Base-by-base conservation (phyloP, 23 tunicate genomes). In the Clavelina lepadiformis region DNA sequence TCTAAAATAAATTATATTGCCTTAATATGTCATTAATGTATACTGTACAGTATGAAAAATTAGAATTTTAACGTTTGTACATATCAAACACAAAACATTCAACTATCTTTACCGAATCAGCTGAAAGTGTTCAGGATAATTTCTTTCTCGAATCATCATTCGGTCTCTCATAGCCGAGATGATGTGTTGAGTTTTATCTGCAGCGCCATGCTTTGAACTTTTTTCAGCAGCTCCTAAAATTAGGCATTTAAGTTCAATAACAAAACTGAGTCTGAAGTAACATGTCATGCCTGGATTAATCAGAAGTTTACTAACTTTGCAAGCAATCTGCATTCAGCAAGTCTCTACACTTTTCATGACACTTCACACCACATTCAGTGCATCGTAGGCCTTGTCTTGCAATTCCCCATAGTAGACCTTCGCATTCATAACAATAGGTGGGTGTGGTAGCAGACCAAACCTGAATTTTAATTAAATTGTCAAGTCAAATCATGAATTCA, bases 311-410 rank as follows among this genome's bases (percentile, higher is more conserved):
- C 57, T 66, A 20, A 66, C 72, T 37, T 51, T 91, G 93, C 25
- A 91, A 52, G 56, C 98, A 91, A 51, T 91, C 98, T 1, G 98
- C 88, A 59, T 80, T 91, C 38, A 91, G 63, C 19, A 91, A 61
- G 57, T 91, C 98, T 51, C 57, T 69, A 50, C 98, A 91, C 63
- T 77, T 91, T 68, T 83, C 92, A 72, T 91, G 98, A 45, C 98
- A 83, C 51, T 82, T 91, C 51, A 91, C 82, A 3, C 93, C 78
- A 61, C 98, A 83, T 67, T 91, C 88, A 0, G 62, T 51, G 45
- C 98, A 91, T 31, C 82, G 63, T 46, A 79, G 27, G 1, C 98
- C 98, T 54, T 91, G 98, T 20, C 83, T 57, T 15, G 98, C 74
- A 25, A 91, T 31, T 5, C 98, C 98, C 98, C 98, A 91, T 6